These are phyloP conservation scores for Plectropomus leopardus DNA, from an alignment of 2,113 vertebrate genomes.

Conservation along the genomic window DNA sequence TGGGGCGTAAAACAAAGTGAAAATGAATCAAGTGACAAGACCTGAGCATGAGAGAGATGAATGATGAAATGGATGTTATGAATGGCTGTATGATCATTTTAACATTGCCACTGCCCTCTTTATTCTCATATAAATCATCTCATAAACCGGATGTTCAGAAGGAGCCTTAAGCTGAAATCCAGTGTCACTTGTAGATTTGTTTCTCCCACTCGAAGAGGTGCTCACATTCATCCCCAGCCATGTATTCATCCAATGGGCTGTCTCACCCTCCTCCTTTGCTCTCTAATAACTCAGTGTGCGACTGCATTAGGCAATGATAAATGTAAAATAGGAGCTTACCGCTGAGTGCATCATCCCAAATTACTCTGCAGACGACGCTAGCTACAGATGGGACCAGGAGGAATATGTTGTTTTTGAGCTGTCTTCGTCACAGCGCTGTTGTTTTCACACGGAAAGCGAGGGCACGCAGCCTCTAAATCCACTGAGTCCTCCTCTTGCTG, in stretches of 20 bases:
- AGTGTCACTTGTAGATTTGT: slow-evolving; percentile 56
- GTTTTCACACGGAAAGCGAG: slow-evolving; percentile 30
- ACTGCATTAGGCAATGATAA: slow-evolving; percentile 59
- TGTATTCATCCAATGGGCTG: slow-evolving; percentile 34
- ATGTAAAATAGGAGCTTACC: slow-evolving; percentile 48
- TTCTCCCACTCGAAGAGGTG: slow-evolving; percentile 34
- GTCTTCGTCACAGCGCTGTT: slow-evolving; percentile 28
- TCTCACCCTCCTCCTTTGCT: neutral
- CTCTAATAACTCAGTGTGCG: slow-evolving; percentile 48
- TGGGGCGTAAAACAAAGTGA: neutral
- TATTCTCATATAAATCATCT: slow-evolving; percentile 46
- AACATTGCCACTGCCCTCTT: slow-evolving; percentile 33
- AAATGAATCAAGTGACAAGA: slow-evolving; percentile 13
- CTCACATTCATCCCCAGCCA: slow-evolving; percentile 26
- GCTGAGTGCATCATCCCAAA: slow-evolving; percentile 56
- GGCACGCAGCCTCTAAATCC: slow-evolving; percentile 22
- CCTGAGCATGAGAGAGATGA: slow-evolving; percentile 10
- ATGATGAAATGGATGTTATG: slow-evolving; percentile 32
- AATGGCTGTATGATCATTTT: slow-evolving; percentile 30
- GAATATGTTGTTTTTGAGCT: slow-evolving; percentile 28
- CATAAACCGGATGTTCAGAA: slow-evolving; percentile 34
- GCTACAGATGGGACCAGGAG: slow-evolving; percentile 51
- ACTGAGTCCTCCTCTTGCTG: slow-evolving; percentile 18
- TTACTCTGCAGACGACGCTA: slow-evolving; percentile 25
- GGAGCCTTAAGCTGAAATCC: slow-evolving; percentile 48